Base-by-base conservation (phyloP, 2,113 vertebrate genomes). In the Rynchops niger region DNA sequence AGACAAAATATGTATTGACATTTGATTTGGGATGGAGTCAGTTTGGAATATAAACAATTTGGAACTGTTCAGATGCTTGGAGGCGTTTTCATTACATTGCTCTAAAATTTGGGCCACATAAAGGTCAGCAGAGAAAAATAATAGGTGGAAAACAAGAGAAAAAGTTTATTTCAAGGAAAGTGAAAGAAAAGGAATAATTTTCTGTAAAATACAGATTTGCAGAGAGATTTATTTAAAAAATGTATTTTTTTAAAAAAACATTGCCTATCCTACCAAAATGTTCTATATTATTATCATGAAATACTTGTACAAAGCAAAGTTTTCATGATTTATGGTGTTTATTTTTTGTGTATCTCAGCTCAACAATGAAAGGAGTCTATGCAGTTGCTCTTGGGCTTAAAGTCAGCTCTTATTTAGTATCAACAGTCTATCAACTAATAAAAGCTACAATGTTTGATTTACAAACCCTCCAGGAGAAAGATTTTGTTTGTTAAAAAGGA, bases 371-470 rank as follows among this genome's bases (percentile, higher is more conserved):
- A 86, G 56, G 21, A 65, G 30, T 76, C 83, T 79, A 45, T 56
- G 78, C 69, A 84, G 47, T 94, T 94, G 81, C 88, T 96, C 69
- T 92, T 3, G 9, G 78, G 83, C 55, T 94, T 93, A 66, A 95
- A 95, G 91, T 96, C 84, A 87, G 78, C 70, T 91, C 73, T 97
- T 95, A 95, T 89, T 97, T 95, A 95, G 94, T 94, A 95, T 96
- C 86, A 96, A 80, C 77, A 89, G 79, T 76, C 91, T 89, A 91
- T 97, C 86, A 94, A 72, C 81, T 92, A 95, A 95, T 96, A 93
- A 95, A 95, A 89, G n/a, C 70, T 89, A 61, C 59, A 70, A 10
- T 82, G 42, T 96, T 96, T 96, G 89, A 77, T 91, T 95, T 97
- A 89, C 70, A 91, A 90, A 94, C 45, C 91, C 89, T 82, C 66